phyloP scores from a whole-genome alignment of 2,888 invertebrate genomes.

The Alloplasta piceator region DNA sequence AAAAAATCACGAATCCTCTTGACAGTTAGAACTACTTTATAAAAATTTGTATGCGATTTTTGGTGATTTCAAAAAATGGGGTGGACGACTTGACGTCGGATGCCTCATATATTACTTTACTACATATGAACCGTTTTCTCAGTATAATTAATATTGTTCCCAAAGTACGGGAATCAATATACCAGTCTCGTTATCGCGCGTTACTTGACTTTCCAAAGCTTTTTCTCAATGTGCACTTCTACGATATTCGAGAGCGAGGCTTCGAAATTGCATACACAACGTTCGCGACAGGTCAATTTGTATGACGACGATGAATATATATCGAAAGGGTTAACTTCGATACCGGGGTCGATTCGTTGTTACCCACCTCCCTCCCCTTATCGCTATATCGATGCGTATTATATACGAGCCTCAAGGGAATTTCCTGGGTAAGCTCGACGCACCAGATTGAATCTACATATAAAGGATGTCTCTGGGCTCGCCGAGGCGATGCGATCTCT shows the following conservation, averaged over 20 bases:
- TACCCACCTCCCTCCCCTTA: constrained; percentile 40
- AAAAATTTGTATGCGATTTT: too few relatives aligned
- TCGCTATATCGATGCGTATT: constrained; percentile 58
- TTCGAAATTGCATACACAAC: constrained; percentile 33
- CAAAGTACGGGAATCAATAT: neutral
- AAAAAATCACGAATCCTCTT: too few relatives aligned
- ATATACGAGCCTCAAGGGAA: constrained; percentile 58
- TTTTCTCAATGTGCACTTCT: neutral
- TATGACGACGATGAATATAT: constrained; percentile 48
- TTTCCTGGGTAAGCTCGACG: constrained; percentile 52
- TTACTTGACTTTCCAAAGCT: constrained; percentile 1
- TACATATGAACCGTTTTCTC: too few relatives aligned
- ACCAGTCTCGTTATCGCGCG: neutral
- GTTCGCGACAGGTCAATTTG: constrained; percentile 53
- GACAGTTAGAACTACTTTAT: too few relatives aligned
- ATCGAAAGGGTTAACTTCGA: constrained; percentile 50
- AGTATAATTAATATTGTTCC: constrained; percentile 4
- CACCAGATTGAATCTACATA: constrained; percentile 68
- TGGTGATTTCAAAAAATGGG: too few relatives aligned
- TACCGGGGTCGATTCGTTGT: constrained; percentile 42
- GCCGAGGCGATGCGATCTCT: constrained; percentile 43
- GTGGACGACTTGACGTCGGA: too few relatives aligned
- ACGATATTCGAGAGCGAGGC: constrained; percentile 6
- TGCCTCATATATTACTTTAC: too few relatives aligned
- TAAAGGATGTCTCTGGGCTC: constrained; percentile 58